A percentile compares a stretch with the other conserved stretches of the same genome.
Conservation (phyloP, 2,113 vertebrate species). For the Puntigrus tetrazona region DNA sequence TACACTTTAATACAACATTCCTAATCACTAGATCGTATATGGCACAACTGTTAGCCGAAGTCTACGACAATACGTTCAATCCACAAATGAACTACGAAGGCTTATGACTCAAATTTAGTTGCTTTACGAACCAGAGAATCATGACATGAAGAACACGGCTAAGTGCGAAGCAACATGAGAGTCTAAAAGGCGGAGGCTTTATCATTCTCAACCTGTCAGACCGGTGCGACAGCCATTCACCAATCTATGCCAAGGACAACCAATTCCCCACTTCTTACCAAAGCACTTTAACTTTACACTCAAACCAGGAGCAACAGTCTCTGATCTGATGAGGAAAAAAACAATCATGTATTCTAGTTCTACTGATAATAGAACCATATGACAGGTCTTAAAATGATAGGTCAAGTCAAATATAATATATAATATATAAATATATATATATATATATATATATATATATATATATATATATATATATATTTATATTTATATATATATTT, state of each 20-base stretch:
- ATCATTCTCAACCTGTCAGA: constrained; percentile 59
- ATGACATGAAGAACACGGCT: not conserved
- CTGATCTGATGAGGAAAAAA: not conserved
- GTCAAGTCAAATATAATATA: no score
- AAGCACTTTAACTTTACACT: not conserved
- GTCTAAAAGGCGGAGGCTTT: constrained; percentile 17
- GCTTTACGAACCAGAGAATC: not conserved
- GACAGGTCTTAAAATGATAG: not conserved
- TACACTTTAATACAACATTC: not conserved
- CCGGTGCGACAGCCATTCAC: constrained; percentile 57
- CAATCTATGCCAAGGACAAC: constrained; percentile 45
- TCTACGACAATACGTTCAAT: not conserved
- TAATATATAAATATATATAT: no score
- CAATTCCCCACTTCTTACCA: not conserved
- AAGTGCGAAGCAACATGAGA: constrained; percentile 34
- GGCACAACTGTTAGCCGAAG: not conserved
- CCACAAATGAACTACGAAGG: not conserved
- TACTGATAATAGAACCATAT: not conserved
- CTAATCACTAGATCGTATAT: not conserved
- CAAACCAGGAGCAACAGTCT: not conserved
- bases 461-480: no score
- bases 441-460: no score
- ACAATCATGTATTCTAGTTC: no score
- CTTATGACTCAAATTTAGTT: not conserved
- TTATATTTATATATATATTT: no score